A percentile compares a stretch with the other conserved stretches of the same genome.
phyloP scores from a whole-genome alignment of 2,888 invertebrate species.

The Lumbricus terrestris region DNA sequence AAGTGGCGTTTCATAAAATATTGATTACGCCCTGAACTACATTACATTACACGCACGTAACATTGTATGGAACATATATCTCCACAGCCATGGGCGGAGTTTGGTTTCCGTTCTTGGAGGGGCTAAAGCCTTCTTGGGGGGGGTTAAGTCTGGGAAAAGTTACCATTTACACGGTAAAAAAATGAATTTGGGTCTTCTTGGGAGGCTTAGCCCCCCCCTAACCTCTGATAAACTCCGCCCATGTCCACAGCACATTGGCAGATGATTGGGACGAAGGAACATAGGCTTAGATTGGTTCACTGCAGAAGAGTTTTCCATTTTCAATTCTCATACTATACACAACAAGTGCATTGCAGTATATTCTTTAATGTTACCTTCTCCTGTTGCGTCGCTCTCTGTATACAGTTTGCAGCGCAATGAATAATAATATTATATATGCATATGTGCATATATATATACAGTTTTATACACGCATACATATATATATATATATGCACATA shows the following conservation, averaged over 20 bases:
- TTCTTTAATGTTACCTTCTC: background rate
- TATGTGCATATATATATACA: constrained; percentile 3
- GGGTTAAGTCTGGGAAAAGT: too few relatives aligned
- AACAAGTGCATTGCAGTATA: background rate
- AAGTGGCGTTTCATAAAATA: background rate
- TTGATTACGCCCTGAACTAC: background rate
- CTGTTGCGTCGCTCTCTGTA: background rate
- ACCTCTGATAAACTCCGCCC: too few relatives aligned
- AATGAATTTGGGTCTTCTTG: too few relatives aligned
- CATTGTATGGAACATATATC: too few relatives aligned
- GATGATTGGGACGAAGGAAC: background rate
- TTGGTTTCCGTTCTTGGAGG: too few relatives aligned
- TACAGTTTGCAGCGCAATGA: background rate
- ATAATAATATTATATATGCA: background rate
- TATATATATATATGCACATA: background rate
- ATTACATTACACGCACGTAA: background rate
- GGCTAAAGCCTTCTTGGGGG: too few relatives aligned
- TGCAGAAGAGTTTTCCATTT: background rate
- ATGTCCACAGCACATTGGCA: background rate
- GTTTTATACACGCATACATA: background rate
- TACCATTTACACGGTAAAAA: too few relatives aligned
- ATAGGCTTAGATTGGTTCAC: background rate
- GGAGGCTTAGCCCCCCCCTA: too few relatives aligned
- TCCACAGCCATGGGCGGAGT: too few relatives aligned
- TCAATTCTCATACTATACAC: background rate